Evolutionary conservation across 2,797 vertebrate genomes (phyloP).

Genomic region (Luscinia megarhynchos): DNA sequence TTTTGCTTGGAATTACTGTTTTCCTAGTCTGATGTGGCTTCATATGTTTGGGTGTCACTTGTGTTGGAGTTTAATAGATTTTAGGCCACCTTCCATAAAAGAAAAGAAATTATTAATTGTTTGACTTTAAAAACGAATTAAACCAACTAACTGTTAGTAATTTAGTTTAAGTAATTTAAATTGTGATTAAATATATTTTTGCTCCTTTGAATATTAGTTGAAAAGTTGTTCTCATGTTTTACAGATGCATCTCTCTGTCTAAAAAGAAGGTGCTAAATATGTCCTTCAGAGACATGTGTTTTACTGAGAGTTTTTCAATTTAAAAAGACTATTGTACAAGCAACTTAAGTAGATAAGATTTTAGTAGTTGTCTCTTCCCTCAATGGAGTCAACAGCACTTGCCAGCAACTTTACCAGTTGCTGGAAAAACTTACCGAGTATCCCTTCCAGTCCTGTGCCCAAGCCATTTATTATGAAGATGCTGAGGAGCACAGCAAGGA

Average conservation of each 20-base stretch:
- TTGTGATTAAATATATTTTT: not conserved
- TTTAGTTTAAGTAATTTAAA: not conserved
- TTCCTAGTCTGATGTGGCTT: not conserved
- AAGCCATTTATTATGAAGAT: fast-evolving
- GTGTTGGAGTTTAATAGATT: not conserved
- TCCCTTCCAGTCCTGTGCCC: not conserved
- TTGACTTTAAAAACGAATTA: not conserved
- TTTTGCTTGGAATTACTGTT: not conserved
- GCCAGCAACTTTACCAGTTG: too few relatives aligned
- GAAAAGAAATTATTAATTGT: not conserved
- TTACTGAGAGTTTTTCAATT: not conserved
- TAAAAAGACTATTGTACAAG: not conserved
- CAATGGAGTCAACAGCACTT: fast-evolving
- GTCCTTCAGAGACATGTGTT: not conserved
- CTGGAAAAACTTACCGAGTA: not conserved
- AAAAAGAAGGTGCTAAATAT: not conserved
- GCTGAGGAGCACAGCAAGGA: not conserved
- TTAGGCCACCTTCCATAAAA: not conserved
- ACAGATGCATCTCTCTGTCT: not conserved
- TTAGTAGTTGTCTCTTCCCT: not conserved
- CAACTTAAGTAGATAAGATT: not conserved
- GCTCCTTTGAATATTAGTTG: not conserved
- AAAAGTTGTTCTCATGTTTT: not conserved
- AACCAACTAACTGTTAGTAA: not conserved
- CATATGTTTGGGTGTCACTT: not conserved